phyloP scores from a whole-genome alignment of 2,113 vertebrate genomes.

The Stigmatopora argus region DNA sequence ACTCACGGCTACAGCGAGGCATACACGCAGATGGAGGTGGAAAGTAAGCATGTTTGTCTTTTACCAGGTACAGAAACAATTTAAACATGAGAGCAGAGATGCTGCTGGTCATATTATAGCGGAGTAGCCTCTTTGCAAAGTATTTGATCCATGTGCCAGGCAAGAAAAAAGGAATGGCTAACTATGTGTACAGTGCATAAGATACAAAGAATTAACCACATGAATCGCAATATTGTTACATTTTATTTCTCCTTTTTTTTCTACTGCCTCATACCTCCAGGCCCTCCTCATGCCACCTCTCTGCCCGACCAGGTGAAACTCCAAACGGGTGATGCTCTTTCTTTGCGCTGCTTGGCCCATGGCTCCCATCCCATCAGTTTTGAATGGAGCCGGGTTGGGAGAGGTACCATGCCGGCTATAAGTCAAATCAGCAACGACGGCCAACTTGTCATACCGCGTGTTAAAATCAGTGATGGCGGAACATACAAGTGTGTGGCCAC shows the following conservation, averaged over 20 bases:
- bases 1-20: constrained; percentile 71
- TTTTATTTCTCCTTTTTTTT: background rate
- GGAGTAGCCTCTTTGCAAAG: background rate
- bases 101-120: background rate
- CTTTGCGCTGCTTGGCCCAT: constrained; percentile 86
- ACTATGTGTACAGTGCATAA: too few relatives aligned
- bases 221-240: background rate
- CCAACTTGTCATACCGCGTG: constrained; percentile 64
- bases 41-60: constrained; percentile 73
- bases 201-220: too few relatives aligned
- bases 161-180: background rate
- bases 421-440: constrained; percentile 56
- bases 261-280: constrained; percentile 54
- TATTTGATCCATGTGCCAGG: background rate
- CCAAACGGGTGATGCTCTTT: constrained; percentile 65
- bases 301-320: constrained; percentile 71
- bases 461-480: constrained; percentile 62
- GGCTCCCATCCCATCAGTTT: constrained; percentile 83
- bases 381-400: constrained; percentile 76
- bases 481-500: constrained; percentile 82
- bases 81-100: background rate
- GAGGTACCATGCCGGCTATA: constrained; percentile 53
- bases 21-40: constrained; percentile 83
- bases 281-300: constrained; percentile 82
- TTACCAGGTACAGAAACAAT: background rate